Conservation (phyloP, 2,113 vertebrate species). For the Agapornis roseicollis region DNA sequence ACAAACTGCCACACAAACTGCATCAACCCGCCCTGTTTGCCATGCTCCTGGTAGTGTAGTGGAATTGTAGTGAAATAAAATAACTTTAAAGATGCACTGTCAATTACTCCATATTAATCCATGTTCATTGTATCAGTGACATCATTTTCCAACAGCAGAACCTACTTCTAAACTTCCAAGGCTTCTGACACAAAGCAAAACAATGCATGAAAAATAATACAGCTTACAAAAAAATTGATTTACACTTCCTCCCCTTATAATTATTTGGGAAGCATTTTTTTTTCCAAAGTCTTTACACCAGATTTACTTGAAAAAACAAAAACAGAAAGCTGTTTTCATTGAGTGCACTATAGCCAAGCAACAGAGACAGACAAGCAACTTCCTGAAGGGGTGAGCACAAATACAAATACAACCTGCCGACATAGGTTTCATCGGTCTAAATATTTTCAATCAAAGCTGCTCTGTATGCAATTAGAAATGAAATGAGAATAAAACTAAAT, state of each 20-base stretch:
- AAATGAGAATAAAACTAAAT: conserved; percentile 10
- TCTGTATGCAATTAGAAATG: neutral
- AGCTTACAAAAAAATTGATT: neutral
- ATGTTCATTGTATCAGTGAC: neutral
- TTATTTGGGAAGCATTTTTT: neutral
- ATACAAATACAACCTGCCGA: neutral
- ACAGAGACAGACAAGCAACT: conserved; percentile 8
- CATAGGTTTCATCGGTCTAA: neutral
- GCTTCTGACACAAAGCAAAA: neutral
- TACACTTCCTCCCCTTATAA: neutral
- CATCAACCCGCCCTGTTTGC: no score
- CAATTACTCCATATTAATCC: neutral
- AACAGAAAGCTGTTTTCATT: neutral
- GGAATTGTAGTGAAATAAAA: neutral
- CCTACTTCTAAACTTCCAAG: neutral
- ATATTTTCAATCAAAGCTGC: conserved; percentile 10
- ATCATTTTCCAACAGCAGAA: neutral
- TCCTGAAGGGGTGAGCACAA: conserved; percentile 30
- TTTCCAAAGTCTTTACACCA: neutral
- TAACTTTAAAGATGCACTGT: neutral
- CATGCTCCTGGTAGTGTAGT: no score
- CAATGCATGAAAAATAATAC: neutral
- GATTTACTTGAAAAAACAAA: neutral
- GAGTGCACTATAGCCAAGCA: neutral
- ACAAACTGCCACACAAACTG: no score